Conservation (phyloP, 1,140 invertebrate species). For the Megathymus violae region DNA sequence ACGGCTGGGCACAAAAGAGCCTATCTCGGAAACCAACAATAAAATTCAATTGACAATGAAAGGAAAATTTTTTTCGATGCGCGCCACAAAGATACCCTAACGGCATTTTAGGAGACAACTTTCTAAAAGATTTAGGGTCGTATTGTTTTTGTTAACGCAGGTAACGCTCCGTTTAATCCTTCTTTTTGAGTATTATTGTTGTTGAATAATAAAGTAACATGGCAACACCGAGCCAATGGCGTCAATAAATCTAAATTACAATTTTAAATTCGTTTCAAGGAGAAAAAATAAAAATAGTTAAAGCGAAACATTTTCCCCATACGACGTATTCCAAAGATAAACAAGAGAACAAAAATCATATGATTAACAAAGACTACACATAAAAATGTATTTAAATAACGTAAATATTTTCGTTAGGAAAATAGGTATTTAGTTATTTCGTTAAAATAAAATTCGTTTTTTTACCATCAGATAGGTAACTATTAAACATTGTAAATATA, state of each 20-base stretch:
- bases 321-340: too few species aligned
- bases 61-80: conserved; percentile 64
- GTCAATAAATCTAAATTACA: neutral
- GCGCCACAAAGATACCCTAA: conserved; percentile 70
- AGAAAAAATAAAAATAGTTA: neutral
- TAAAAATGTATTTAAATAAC: too few species aligned
- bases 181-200: conserved; percentile 39
- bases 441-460: too few species aligned
- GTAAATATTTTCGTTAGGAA: too few species aligned
- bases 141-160: conserved; percentile 65
- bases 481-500: too few species aligned
- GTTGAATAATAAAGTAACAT: neutral
- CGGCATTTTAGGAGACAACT: conserved; percentile 63
- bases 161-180: conserved; percentile 57
- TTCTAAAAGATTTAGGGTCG: conserved; percentile 71
- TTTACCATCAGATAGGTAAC: too few species aligned
- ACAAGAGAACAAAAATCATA: too few species aligned
- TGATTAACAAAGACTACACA: too few species aligned
- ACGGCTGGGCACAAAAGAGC: conserved; percentile 77
- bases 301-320: too few species aligned
- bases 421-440: too few species aligned
- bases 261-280: neutral
- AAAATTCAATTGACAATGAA: conserved; percentile 82
- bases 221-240: neutral
- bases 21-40: conserved; percentile 79